Conservation (phyloP, 1,140 invertebrate species). For the Trichogramma pretiosum region DNA sequence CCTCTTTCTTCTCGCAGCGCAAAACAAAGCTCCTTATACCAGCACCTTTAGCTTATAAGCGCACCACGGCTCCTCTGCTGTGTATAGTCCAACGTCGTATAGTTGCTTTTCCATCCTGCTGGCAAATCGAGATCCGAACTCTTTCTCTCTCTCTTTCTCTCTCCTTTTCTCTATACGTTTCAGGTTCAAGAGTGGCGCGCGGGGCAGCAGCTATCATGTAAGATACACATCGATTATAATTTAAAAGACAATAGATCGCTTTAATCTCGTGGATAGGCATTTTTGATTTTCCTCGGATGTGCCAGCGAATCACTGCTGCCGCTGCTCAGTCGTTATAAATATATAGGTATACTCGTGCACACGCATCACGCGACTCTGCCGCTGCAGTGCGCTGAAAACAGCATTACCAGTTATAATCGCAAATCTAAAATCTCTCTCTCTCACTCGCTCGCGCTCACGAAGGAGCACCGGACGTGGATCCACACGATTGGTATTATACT, state of each 20-base stretch:
- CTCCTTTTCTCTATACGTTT: not conserved
- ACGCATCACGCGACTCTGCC: slow-evolving; percentile 11
- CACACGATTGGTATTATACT: not conserved
- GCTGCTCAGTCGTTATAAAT: too few species aligned
- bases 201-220: slow-evolving; percentile 5
- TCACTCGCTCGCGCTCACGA: not conserved
- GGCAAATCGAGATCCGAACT: too few species aligned
- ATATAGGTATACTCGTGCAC: too few species aligned
- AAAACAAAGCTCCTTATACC: too few species aligned
- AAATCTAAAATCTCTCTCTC: slow-evolving; percentile 11
- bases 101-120: too few species aligned
- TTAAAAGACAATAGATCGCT: slow-evolving; percentile 17
- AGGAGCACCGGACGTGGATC: not conserved
- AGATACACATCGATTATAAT: slow-evolving; percentile 15
- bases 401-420: slow-evolving; percentile 13
- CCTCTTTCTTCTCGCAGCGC: too few species aligned
- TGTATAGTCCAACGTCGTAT: too few species aligned
- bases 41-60: too few species aligned
- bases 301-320: not conserved
- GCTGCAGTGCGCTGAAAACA: not conserved
- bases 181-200: not conserved
- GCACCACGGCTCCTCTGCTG: too few species aligned
- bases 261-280: slow-evolving; percentile 9
- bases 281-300: too few species aligned
- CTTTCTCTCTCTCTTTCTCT: too few species aligned